Evolutionary conservation across 2,797 vertebrate species (phyloP).

Genomic region (Eospalax fontanierii): DNA sequence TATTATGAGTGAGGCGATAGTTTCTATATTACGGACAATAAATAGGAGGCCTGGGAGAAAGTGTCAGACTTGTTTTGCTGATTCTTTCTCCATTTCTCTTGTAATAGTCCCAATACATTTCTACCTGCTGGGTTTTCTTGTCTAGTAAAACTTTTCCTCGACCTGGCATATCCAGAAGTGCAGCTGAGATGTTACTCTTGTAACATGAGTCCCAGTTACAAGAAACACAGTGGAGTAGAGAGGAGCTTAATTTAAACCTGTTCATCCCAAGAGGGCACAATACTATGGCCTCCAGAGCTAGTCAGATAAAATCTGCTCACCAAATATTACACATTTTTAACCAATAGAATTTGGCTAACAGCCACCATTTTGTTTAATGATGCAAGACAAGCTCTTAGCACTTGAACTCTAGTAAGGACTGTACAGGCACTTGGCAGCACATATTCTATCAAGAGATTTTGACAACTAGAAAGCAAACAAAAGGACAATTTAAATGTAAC

Average conservation of each 20-base stretch:
- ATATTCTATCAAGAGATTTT: constrained; percentile 65
- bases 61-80: constrained; percentile 44
- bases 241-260: neutral
- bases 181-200: constrained; percentile 9
- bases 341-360: constrained; percentile 66
- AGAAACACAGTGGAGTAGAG: neutral
- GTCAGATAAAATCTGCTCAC: constrained; percentile 42
- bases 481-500: constrained; percentile 80
- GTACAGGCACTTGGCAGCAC: constrained; percentile 68
- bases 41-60: neutral
- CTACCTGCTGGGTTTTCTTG: constrained; percentile 56
- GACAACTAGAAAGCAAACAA: constrained; percentile 81
- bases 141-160: constrained; percentile 63
- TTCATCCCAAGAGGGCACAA: constrained; percentile 20
- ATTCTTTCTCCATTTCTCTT: constrained; percentile 45
- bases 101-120: constrained; percentile 40
- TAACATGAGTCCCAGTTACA: constrained; percentile 35
- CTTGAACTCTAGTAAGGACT: constrained; percentile 76
- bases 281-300: neutral
- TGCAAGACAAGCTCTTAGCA: constrained; percentile 66
- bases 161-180: constrained; percentile 38
- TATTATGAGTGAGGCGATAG: neutral
- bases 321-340: constrained; percentile 67
- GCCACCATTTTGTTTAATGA: constrained; percentile 76
- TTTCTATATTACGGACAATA: constrained; percentile 39